Conservation (phyloP, 1,140 invertebrate genomes). For the Megalonaias nervosa region DNA sequence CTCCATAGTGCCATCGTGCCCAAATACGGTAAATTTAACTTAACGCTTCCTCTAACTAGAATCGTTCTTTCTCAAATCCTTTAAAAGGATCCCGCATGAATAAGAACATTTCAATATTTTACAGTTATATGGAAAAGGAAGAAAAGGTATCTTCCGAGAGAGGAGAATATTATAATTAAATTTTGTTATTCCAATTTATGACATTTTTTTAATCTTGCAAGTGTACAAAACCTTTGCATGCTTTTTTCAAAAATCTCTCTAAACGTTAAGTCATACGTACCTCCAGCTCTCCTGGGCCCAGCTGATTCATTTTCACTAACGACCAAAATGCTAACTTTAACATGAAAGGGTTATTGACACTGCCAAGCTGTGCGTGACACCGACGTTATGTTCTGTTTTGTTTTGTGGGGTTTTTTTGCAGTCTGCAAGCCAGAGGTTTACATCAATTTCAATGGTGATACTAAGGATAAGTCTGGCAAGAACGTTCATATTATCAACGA, state of each 20-base stretch:
- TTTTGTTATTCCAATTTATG: neutral
- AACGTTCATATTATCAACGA: slow-evolving; percentile 44
- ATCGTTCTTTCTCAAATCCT: too few relatives aligned
- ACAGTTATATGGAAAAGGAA: too few relatives aligned
- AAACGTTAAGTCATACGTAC: too few relatives aligned
- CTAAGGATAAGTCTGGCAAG: slow-evolving; percentile 44
- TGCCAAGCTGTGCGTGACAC: neutral
- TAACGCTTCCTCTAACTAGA: too few relatives aligned
- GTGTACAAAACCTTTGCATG: neutral
- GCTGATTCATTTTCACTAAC: too few relatives aligned
- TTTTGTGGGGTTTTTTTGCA: slow-evolving; percentile 7
- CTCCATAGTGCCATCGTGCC: slow-evolving; percentile 5
- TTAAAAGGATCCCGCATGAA: too few relatives aligned
- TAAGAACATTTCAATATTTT: too few relatives aligned
- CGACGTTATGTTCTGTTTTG: neutral
- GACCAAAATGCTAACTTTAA: too few relatives aligned
- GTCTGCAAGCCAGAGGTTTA: slow-evolving; percentile 44
- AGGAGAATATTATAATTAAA: too few relatives aligned
- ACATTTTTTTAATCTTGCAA: neutral
- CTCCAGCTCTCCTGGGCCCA: too few relatives aligned
- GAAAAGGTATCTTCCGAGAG: too few relatives aligned
- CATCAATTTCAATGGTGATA: slow-evolving; percentile 40
- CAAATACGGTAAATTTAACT: slow-evolving; percentile 1
- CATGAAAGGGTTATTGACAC: too few relatives aligned
- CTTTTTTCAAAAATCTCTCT: neutral